Evolutionary conservation across 2,797 vertebrate genomes (phyloP).

Genomic region (Sus cebifrons): DNA sequence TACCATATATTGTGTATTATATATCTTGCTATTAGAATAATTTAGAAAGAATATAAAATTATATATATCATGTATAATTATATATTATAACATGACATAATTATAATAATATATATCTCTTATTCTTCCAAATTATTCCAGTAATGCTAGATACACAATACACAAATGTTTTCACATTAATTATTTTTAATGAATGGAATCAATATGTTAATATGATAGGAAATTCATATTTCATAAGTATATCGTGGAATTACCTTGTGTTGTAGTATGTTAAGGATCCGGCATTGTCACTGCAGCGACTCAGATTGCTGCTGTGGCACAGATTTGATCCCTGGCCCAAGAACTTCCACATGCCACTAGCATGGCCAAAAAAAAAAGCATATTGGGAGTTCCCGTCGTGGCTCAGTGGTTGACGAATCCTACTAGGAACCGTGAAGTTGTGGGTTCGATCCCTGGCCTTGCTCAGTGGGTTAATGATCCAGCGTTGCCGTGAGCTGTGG

Average conservation of each 20-base stretch:
- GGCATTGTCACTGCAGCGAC: too few relatives aligned
- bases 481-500: too few relatives aligned
- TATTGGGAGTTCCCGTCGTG: not conserved
- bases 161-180: conserved; percentile 4
- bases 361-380: not conserved
- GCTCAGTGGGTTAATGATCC: too few relatives aligned
- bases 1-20: not conserved
- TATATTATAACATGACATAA: not conserved
- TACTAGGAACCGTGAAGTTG: too few relatives aligned
- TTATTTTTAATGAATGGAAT: conserved; percentile 43
- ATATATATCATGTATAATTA: not conserved
- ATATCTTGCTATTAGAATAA: not conserved
- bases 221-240: conserved; percentile 41
- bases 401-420: too few relatives aligned
- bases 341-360: too few relatives aligned
- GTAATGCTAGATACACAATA: not conserved
- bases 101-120: not conserved
- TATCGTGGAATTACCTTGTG: not conserved
- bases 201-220: conserved; percentile 1
- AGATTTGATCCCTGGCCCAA: too few relatives aligned
- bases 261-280: too few relatives aligned
- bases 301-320: too few relatives aligned
- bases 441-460: too few relatives aligned
- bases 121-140: conserved; percentile 18
- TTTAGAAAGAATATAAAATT: conserved; percentile 12